Evolutionary conservation across 2,888 invertebrate genomes (phyloP), one percentile per base, ranked within the genome.

Genomic region (Branchellion lobata): DNA sequence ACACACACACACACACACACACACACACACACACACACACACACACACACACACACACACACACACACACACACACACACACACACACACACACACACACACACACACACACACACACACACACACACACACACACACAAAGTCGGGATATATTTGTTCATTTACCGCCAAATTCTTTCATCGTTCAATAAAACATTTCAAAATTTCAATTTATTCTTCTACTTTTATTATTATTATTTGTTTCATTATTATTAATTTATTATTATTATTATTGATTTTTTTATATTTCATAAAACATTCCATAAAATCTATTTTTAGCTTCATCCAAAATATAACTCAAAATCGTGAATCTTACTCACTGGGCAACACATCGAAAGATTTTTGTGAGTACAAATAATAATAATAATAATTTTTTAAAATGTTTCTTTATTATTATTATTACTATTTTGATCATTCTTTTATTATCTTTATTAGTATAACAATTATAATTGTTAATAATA

Each of bases 401-500:
- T n/a, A n/a, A n/a, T n/a, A n/a, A n/a, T n/a, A n/a, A n/a, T n/a
- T n/a, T n/a, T n/a, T n/a, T n/a, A n/a, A n/a, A n/a, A n/a, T n/a
- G n/a, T n/a, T n/a, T n/a, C n/a, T n/a, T n/a, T n/a, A n/a, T n/a
- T n/a, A n/a, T n/a, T n/a, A n/a, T n/a, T n/a, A n/a, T n/a, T n/a
- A n/a, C n/a, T n/a, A n/a, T n/a, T n/a, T n/a, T n/a, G n/a, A n/a
- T n/a, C n/a, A n/a, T n/a, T n/a, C n/a, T n/a, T n/a, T n/a, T n/a
- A n/a, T n/a, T n/a, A n/a, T n/a, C n/a, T n/a, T n/a, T n/a, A n/a
- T n/a, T n/a, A n/a, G n/a, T n/a, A 72, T 72, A 8, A 72, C 31
- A 69, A 75, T 61, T 65, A 75, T 75, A 69, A 75, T 75, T 65
- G 24, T 75, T n/a, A 75, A 5, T n/a, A 75, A 34, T 24, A 71